Evolutionary conservation across 1,140 invertebrate species (phyloP), one percentile per base, ranked within the genome.

Genomic region (Drosophila albomicans): DNA sequence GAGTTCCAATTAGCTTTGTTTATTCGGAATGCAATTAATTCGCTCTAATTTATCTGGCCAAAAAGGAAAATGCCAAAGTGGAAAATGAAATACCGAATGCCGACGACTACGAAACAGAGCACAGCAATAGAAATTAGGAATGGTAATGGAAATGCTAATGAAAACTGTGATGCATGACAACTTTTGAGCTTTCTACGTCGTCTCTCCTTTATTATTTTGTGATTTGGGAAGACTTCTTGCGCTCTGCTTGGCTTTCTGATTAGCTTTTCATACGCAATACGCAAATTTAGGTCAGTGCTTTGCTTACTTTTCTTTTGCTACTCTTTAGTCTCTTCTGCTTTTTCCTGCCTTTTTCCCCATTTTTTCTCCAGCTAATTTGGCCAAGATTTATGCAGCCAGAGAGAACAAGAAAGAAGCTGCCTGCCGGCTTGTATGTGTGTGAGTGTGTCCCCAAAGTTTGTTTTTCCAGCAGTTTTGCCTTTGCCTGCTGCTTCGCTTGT

Each of bases 11-110:
- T 88, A 87, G 85, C 58, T 79, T 88, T 88, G 81, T 88, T 87
- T 85, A 89, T 89, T 70, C 79, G 85, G 79, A 85, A 89, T 89
- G 85, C 85, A 89, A 89, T 89, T 89, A 89, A 89, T 89, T 89
- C 81, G 85, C 81, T 89, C 85, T 82, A 91, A 91, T 91, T 91
- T 91, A 87, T 91, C 75, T 87, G 73, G 68, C 58, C 58, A 76
- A 13, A 41, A 52, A 30, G 54, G 30, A 11, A 11, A 35, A 49
- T 64, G 54, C 20, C n/a, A 57, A 38, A 64, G 13, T 61, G 46
- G 16, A 35, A 65, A 57, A 41, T 69, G 49, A 13, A 46, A 52
- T 20, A 41, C 15, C 10, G 3, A 51, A 30, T 38, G 3, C 35
- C 7, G 30, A 35, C 38, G 7, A 25, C 38, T 43, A 10, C 51